Percentiles rank a stretch among this genome's conserved stretches.
These are phyloP conservation scores for Lutraria lutraria DNA, from an alignment of 2,888 invertebrate species.

Conservation along the genomic window DNA sequence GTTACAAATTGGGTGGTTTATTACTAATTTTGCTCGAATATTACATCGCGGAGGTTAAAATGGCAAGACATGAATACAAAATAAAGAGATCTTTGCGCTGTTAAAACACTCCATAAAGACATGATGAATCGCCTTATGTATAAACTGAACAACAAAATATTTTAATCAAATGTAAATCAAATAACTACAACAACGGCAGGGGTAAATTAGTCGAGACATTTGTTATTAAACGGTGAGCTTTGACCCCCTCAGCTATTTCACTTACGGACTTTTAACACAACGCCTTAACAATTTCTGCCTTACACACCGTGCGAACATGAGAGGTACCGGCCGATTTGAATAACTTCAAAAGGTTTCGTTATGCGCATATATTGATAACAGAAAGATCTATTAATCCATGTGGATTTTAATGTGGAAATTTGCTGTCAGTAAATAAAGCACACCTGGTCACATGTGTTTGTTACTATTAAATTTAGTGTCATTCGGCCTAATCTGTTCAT, in stretches of 20 bases:
- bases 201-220: constrained; percentile 28
- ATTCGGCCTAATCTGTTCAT: constrained; percentile 35
- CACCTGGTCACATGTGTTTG: constrained; percentile 40
- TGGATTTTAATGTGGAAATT: constrained; percentile 35
- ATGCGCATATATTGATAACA: constrained; percentile 27
- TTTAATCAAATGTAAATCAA: constrained; percentile 25
- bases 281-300: neutral
- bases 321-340: neutral
- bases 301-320: constrained; percentile 19
- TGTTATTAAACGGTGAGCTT: constrained; percentile 23
- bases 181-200: constrained; percentile 12
- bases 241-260: constrained; percentile 16
- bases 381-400: constrained; percentile 40
- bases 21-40: neutral
- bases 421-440: constrained; percentile 18
- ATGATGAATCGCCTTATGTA: constrained; percentile 6
- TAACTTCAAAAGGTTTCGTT: constrained; percentile 47
- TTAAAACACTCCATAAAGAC: neutral
- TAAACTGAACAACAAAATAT: neutral
- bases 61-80: neutral
- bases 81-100: neutral
- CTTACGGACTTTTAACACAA: constrained; percentile 24
- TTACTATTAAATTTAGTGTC: constrained; percentile 26
- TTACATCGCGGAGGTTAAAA: neutral
- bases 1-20: constrained; percentile 4